Base-by-base conservation (phyloP, 2,888 invertebrate genomes). In the Lathronympha strigana region DNA sequence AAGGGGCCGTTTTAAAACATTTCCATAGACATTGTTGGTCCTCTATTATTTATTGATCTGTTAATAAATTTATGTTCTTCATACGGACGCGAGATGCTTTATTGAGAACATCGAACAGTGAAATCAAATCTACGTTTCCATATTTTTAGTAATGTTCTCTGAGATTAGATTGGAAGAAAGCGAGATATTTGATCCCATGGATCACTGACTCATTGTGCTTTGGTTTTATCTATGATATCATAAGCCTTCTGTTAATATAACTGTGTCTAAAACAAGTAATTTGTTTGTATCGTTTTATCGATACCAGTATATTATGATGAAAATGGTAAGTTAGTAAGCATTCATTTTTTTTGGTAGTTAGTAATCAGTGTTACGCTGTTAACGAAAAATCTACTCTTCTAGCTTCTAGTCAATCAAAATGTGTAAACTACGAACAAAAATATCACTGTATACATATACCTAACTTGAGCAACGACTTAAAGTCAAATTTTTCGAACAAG, bases 1-100 rank as follows among this genome's bases (percentile, higher is more conserved):
- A 33, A 36, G 33, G 28, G n/a, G 5, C 13, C 4, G 33, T 38
- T 45, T 25, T 28, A 28, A 60, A 47, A n/a, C 45, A 63, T 64
- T 47, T 50, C 45, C 60, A 38, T 63, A 43, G 64, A 60, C 60
- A 66, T 64, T 61, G 68, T 64, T 69, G 71, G 67, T 71, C 69
- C 71, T 71, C 70, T 78, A 81, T 84, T 81, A 84, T 88, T 87
- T 88, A 88, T 87, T 79, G 86, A 79, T 86, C 85, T 82, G 88
- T 86, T 86, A 88, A 88, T 87, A 85, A 87, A 87, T 88, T 86
- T 88, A 88, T 83, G 80, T 76, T 77, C 76, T 83, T 77, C 77
- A 73, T 74, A 67, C 69, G 68, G 68, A 71, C 57, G 71, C 67
- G 69, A 74, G 73, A 77, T 79, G 81, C 80, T 84, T 84, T 84